A percentile compares a stretch with the other conserved stretches of the same genome.
Evolutionary conservation across 2,797 vertebrate genomes (phyloP).

Genomic region (Tragopan temminckii): DNA sequence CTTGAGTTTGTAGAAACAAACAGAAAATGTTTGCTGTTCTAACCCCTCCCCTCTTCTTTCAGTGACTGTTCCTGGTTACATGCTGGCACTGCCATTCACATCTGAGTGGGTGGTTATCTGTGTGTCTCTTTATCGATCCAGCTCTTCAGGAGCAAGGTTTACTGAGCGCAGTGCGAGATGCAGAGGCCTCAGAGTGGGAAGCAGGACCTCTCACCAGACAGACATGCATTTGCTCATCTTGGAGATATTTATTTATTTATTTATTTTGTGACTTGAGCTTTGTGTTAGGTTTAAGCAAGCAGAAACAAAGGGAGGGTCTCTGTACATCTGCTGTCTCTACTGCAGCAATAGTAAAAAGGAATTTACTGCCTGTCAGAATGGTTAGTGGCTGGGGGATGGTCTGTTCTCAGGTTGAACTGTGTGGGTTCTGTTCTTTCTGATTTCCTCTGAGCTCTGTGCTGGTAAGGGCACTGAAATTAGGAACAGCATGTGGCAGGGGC

Average conservation of each 20-base stretch:
- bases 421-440: neutral
- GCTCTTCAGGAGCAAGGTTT: neutral
- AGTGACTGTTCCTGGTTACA: neutral
- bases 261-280: neutral
- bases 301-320: neutral
- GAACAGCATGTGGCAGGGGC: neutral
- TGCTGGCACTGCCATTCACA: neutral
- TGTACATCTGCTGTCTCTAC: neutral
- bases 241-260: neutral
- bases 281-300: neutral
- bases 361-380: neutral
- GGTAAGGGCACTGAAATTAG: neutral
- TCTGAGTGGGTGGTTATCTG: neutral
- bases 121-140: neutral
- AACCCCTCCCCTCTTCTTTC: neutral
- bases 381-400: neutral
- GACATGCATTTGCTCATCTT: neutral
- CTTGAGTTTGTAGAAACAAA: conserved; percentile 21
- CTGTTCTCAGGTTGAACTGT: fast-evolving
- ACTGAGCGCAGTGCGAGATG: neutral
- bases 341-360: fast-evolving
- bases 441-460: fast-evolving
- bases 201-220: neutral
- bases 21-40: neutral
- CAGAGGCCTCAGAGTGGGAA: neutral